These are phyloP conservation scores for Dolichotis patagonum DNA, from an alignment of 2,113 vertebrate genomes.

Conservation along the genomic window DNA sequence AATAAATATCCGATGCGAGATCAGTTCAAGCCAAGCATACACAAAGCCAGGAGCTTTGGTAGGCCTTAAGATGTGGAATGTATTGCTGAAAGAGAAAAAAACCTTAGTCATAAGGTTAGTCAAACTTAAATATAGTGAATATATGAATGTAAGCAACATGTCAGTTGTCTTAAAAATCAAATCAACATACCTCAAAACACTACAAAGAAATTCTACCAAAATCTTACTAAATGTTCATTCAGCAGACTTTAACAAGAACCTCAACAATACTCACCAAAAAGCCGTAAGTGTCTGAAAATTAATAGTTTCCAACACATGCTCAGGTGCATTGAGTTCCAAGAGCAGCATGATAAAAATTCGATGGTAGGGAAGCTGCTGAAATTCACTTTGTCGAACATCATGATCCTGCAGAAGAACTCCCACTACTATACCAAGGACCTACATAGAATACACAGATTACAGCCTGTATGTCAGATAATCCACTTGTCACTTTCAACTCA, in stretches of 20 bases:
- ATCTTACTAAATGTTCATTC: slow-evolving; percentile 14
- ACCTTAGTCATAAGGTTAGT: slow-evolving; percentile 63
- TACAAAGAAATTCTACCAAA: not conserved
- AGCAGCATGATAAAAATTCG: slow-evolving; percentile 99
- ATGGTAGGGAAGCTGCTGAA: slow-evolving; percentile 98
- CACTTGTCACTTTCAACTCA: not conserved
- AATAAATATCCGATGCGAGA: slow-evolving; percentile 99
- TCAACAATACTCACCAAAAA: slow-evolving; percentile 92
- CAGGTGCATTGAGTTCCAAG: slow-evolving; percentile 97
- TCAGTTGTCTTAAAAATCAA: not conserved
- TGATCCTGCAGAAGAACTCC: slow-evolving; percentile 99
- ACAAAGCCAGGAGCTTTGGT: slow-evolving; percentile 99
- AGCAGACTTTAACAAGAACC: not conserved
- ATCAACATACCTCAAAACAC: not conserved
- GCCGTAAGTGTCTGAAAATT: slow-evolving; percentile 99
- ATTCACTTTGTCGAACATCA: slow-evolving; percentile 97
- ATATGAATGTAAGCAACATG: not conserved
- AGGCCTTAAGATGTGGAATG: slow-evolving; percentile 99
- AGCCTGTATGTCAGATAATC: not conserved
- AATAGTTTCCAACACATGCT: slow-evolving; percentile 98
- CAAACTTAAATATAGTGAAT: slow-evolving; percentile 58
- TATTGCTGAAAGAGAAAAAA: slow-evolving; percentile 93
- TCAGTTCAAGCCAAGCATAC: slow-evolving; percentile 99
- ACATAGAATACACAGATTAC: not conserved
- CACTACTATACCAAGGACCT: slow-evolving; percentile 99